phyloP scores from a whole-genome alignment of 2,113 vertebrate species.

The Nannobrachium achirus region DNA sequence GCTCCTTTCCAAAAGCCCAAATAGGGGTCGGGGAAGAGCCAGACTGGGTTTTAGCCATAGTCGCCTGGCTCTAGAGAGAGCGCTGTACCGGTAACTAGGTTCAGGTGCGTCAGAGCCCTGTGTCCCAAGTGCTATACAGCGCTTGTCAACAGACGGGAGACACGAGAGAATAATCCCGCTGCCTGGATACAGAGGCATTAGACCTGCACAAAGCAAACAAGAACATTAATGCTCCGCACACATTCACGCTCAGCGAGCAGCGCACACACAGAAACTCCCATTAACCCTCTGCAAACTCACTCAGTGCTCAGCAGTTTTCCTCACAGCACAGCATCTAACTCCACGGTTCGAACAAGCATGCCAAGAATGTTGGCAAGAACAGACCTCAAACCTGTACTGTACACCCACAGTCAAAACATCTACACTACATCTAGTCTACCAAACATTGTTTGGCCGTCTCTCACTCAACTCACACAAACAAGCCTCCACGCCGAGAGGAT shows the following conservation, averaged over 20 bases:
- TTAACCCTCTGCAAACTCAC: constrained; percentile 51
- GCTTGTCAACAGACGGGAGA: constrained; percentile 56
- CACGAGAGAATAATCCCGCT: constrained; percentile 66
- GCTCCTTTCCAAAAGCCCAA: constrained; percentile 11
- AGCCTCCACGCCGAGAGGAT: background rate
- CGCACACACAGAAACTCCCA: constrained; percentile 27
- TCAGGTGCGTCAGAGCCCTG: constrained; percentile 65
- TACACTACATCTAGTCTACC: constrained; percentile 26
- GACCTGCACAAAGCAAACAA: constrained; percentile 62
- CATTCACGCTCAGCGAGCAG: constrained; percentile 24
- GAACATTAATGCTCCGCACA: constrained; percentile 57
- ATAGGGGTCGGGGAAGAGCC: constrained; percentile 16
- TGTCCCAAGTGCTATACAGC: constrained; percentile 32
- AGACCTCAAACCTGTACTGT: constrained; percentile 6
- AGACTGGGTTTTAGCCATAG: background rate
- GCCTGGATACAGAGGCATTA: constrained; percentile 68
- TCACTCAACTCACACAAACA: background rate
- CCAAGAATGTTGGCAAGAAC: background rate
- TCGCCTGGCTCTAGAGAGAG: constrained; percentile 34
- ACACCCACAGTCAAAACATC: constrained; percentile 21
- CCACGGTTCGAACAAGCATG: constrained; percentile 42
- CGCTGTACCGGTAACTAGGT: constrained; percentile 58
- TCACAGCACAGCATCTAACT: constrained; percentile 9
- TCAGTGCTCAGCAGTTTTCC: constrained; percentile 39
- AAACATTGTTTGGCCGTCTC: constrained; percentile 13